These are phyloP conservation scores for Asarcornis scutulata DNA, from an alignment of 2,113 vertebrate genomes.

Conservation along the genomic window DNA sequence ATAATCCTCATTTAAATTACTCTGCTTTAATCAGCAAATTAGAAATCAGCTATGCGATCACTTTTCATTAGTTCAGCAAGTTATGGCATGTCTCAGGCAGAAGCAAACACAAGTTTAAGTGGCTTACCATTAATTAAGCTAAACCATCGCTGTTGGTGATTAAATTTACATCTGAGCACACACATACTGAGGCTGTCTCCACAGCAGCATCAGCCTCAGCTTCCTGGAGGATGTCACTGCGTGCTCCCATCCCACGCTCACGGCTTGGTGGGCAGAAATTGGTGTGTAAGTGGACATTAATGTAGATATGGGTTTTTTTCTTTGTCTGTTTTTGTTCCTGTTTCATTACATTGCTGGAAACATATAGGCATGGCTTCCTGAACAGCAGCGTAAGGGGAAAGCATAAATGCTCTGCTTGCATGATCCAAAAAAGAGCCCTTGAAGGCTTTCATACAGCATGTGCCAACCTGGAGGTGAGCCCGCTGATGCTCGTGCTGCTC, in stretches of 20 bases:
- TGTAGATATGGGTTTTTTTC: neutral
- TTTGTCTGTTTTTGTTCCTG: neutral
- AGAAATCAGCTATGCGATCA: neutral
- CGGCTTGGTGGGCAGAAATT: neutral
- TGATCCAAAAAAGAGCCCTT: neutral
- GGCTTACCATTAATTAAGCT: neutral
- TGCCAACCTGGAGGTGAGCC: neutral
- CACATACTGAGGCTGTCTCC: neutral
- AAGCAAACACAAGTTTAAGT: neutral
- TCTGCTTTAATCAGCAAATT: neutral
- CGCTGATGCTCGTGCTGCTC: neutral
- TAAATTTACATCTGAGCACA: neutral
- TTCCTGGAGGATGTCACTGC: neutral
- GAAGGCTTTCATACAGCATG: neutral
- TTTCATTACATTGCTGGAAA: neutral
- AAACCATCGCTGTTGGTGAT: neutral
- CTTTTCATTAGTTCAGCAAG: neutral
- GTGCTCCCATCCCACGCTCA: neutral
- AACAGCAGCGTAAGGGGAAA: neutral
- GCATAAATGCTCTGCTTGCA: neutral
- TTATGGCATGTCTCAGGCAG: neutral
- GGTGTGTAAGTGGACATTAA: neutral
- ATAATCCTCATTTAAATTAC: neutral
- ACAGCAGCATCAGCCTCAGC: neutral
- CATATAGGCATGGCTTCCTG: neutral